Evolutionary conservation across 53 echinoderm and acorn worm species (phyloP).

Genomic region (Zoroaster sp.): DNA sequence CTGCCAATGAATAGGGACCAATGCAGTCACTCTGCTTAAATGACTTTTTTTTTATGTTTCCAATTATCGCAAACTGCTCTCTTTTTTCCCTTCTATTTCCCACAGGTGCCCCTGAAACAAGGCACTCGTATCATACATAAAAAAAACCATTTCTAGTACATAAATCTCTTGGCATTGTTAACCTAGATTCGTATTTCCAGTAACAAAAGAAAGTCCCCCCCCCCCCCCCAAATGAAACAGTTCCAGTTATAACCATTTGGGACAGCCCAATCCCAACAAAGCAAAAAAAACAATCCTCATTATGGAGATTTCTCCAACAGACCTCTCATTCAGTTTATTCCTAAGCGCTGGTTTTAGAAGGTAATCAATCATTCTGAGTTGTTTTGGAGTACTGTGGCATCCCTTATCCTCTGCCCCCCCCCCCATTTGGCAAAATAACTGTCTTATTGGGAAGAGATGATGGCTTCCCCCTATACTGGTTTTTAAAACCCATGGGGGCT

Average conservation of each 20-base stretch:
- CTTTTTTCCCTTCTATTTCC: neutral
- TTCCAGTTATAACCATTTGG: too few relatives aligned
- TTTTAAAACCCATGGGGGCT: conserved; percentile 9
- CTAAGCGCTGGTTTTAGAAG: neutral
- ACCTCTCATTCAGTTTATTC: conserved; percentile 28
- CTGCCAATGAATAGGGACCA: neutral
- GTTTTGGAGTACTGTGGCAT: neutral
- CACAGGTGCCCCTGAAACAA: conserved; percentile 29
- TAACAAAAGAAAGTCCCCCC: neutral
- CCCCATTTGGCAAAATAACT: neutral
- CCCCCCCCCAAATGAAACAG: neutral
- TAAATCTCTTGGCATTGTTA: neutral
- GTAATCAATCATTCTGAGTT: conserved; percentile 27
- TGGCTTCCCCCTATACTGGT: neutral
- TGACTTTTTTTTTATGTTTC: conserved; percentile 43
- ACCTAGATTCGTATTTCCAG: neutral
- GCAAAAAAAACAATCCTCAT: neutral
- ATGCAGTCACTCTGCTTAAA: neutral
- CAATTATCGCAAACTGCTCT: conserved; percentile 31
- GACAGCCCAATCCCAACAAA: neutral
- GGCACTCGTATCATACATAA: neutral
- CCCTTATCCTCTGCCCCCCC: neutral
- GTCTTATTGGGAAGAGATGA: neutral
- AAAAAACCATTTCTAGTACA: neutral
- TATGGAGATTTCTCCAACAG: neutral